Percentiles rank a stretch among this genome's conserved stretches.
These are phyloP conservation scores for Corythaixoides concolor DNA, from an alignment of 2,113 vertebrate genomes.

Conservation along the genomic window DNA sequence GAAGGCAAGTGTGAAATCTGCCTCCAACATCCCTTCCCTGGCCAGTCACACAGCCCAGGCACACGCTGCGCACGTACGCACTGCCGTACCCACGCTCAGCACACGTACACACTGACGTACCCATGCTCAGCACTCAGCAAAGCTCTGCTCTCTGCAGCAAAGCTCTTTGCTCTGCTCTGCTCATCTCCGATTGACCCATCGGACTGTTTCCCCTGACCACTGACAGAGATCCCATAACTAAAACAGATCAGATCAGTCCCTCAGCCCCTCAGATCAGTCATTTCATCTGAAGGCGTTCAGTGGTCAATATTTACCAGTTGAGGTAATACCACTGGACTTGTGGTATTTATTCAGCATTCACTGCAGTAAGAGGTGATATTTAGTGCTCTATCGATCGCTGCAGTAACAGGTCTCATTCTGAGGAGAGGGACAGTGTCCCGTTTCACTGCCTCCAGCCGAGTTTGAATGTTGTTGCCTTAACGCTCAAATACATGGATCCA, in stretches of 20 bases:
- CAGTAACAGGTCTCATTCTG: background rate
- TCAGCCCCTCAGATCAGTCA: background rate
- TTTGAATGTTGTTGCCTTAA: background rate
- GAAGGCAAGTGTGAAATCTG: background rate
- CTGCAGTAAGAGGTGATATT: background rate
- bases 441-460: background rate
- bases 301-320: background rate
- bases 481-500: background rate
- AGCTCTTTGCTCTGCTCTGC: background rate
- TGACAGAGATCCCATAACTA: background rate
- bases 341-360: background rate
- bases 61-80: rapidly evolving
- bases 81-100: rapidly evolving
- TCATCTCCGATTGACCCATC: background rate
- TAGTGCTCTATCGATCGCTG: background rate
- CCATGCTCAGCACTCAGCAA: rapidly evolving
- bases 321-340: background rate
- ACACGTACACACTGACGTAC: rapidly evolving
- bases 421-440: background rate
- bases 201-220: background rate
- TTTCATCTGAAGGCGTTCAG: background rate
- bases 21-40: rapidly evolving
- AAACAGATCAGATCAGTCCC: too few species aligned
- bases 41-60: background rate
- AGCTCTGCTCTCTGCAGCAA: background rate